Evolutionary conservation across 2,797 vertebrate species (phyloP).

Genomic region (Argya squamiceps): DNA sequence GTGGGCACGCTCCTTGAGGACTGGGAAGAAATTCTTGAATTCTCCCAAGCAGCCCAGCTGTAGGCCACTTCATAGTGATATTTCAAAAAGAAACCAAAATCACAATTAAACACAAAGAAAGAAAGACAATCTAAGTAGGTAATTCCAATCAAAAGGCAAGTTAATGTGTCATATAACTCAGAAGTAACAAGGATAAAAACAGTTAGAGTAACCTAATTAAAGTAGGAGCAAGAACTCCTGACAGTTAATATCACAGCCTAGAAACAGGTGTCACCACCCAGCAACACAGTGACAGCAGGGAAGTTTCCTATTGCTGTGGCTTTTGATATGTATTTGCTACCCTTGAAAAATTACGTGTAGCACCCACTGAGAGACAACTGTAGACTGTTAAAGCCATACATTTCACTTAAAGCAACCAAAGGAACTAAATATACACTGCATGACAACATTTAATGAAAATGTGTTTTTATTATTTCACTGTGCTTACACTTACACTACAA

Average conservation of each 20-base stretch:
- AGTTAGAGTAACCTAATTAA: background rate
- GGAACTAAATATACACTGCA: background rate
- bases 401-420: background rate
- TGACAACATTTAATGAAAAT: background rate
- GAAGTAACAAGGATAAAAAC: background rate
- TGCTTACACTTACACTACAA: background rate
- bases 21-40: background rate
- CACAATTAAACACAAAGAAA: background rate
- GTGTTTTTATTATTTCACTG: background rate
- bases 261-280: background rate
- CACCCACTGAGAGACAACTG: background rate
- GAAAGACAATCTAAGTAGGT: background rate
- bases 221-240: background rate
- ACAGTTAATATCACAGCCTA: background rate
- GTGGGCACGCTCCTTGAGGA: fast-evolving
- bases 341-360: background rate
- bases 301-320: background rate
- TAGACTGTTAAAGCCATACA: background rate
- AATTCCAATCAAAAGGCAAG: background rate
- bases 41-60: background rate
- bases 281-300: background rate
- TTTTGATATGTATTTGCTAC: background rate
- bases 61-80: fast-evolving
- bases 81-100: background rate
- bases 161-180: background rate